A percentile compares a stretch with the other conserved stretches of the same genome.
Evolutionary conservation across 2,113 vertebrate species (phyloP).

Genomic region (Upupa epops): DNA sequence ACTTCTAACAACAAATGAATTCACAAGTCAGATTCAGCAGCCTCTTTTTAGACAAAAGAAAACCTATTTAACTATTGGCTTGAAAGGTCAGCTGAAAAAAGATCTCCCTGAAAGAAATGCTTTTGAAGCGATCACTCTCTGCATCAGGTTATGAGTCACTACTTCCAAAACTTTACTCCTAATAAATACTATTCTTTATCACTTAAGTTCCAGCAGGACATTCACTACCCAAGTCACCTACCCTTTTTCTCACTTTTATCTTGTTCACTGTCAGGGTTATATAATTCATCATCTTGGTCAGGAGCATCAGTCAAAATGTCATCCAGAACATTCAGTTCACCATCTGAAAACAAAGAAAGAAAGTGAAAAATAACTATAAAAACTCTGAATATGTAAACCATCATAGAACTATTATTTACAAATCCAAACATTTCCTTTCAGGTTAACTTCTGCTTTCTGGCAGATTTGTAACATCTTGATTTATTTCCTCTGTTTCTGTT

Average conservation of each 20-base stretch:
- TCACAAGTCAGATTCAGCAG: not conserved
- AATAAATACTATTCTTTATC: not conserved
- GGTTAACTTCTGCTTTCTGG: no score
- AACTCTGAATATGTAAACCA: not conserved
- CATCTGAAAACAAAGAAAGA: constrained; percentile 79
- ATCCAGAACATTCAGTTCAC: constrained; percentile 95
- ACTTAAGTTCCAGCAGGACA: not conserved
- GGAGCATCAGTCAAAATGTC: constrained; percentile 97
- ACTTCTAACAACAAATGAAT: not conserved
- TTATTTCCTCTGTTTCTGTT: not conserved
- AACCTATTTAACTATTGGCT: not conserved
- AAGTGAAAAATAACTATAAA: not conserved
- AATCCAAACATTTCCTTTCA: not conserved
- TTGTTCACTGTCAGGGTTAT: constrained; percentile 94
- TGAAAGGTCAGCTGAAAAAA: not conserved
- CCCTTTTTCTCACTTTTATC: constrained; percentile 95
- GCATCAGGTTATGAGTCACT: not conserved
- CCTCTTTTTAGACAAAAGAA: not conserved
- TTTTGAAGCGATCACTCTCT: not conserved
- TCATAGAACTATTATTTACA: not conserved
- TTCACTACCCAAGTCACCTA: constrained; percentile 54
- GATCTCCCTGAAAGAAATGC: not conserved
- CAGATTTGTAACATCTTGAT: rapidly evolving
- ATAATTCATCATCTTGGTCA: constrained; percentile 96
- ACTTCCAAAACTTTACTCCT: not conserved